A percentile compares a stretch with the other conserved stretches of the same genome.
phyloP scores from a whole-genome alignment of 2,113 vertebrate species.

The Suricata suricatta region DNA sequence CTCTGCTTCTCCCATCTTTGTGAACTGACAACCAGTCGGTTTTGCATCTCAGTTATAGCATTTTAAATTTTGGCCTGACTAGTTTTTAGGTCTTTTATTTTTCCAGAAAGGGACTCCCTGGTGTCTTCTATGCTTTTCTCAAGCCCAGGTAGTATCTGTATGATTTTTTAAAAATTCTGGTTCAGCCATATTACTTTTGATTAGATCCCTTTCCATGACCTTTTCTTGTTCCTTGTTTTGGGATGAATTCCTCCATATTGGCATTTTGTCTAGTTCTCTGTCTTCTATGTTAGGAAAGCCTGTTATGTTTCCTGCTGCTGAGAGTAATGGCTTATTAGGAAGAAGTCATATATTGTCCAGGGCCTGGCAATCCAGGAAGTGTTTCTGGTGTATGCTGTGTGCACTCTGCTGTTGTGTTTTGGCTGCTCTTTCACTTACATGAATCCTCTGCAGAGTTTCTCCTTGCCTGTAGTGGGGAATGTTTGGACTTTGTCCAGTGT shows the following conservation, averaged over 20 bases:
- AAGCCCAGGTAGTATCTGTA: background rate
- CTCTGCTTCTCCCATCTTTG: background rate
- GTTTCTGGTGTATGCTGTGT: background rate
- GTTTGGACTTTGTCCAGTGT: background rate
- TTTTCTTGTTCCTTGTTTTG: background rate
- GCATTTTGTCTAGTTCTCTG: background rate
- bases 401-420: background rate
- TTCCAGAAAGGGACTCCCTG: background rate
- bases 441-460: background rate
- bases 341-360: background rate
- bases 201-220: background rate
- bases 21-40: background rate
- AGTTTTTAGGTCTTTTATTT: background rate
- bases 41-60: background rate
- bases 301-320: background rate
- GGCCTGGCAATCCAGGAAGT: background rate
- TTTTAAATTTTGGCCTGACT: background rate
- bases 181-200: background rate
- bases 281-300: background rate
- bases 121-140: background rate
- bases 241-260: background rate
- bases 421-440: background rate
- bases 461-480: background rate
- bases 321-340: background rate
- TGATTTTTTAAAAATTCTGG: background rate